Base-by-base conservation (phyloP, 2,113 vertebrate species). In the Vulpes lagopus region DNA sequence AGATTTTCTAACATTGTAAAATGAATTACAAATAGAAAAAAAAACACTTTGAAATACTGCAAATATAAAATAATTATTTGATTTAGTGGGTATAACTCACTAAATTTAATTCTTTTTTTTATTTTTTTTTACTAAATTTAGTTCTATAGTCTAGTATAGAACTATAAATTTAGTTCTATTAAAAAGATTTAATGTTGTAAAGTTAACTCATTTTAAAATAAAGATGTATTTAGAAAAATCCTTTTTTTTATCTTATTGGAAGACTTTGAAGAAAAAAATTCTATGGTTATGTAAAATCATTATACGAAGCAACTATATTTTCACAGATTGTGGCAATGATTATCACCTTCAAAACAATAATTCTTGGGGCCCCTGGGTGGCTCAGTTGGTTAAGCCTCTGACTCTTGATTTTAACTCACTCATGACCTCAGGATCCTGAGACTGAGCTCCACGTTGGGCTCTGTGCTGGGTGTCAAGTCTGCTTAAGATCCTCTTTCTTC, bases 131-230 rank as follows among this genome's bases (percentile, higher is more conserved):
- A 62, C 10, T 67, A 78, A 62, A 57, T 74, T 81, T 74, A 86
- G 19, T 92, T 81, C 32, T 62, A 59, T 32, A 92, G 60, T 69
- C 71, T n/a, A n/a, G n/a, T n/a, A n/a, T n/a, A n/a, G n/a, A n/a
- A n/a, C n/a, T n/a, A n/a, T n/a, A n/a, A n/a, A n/a, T n/a, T n/a
- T n/a, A n/a, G n/a, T n/a, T n/a, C n/a, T n/a, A n/a, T n/a, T n/a
- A n/a, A n/a, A 84, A 83, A 60, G 38, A 49, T 17, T 92, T 23
- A 65, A 20, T 35, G 2, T 53, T 85, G 19, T 11, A 57, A 89
- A 93, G 89, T 38, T 79, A 74, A 30, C 51, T 90, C 17, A 69
- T 71, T 79, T 62, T 57, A 43, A 89, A 89, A 79, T 71, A 89
- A 94, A 79, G 49, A 25, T 59, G 17, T 15, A 53, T 53, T 82